Evolutionary conservation across 2,113 vertebrate genomes (phyloP).

Genomic region (Rhipidura dahli): DNA sequence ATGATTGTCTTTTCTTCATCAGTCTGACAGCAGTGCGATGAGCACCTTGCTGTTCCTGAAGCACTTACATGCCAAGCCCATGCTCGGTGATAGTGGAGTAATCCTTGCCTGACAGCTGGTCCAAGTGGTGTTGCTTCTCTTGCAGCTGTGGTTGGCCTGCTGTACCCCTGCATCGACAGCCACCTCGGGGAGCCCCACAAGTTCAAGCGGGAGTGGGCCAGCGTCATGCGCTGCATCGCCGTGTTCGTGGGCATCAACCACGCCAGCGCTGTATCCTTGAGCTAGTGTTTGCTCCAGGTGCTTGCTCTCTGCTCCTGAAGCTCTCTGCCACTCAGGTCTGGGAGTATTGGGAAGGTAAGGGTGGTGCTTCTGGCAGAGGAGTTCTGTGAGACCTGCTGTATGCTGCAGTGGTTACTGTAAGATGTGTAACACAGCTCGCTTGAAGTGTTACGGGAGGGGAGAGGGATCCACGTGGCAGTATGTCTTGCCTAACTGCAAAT

Average conservation of each 20-base stretch:
- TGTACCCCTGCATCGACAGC: conserved; percentile 85
- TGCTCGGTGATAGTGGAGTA: background rate
- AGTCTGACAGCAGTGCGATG: background rate
- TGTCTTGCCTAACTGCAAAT: background rate
- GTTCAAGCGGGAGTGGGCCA: conserved; percentile 85
- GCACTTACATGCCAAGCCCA: background rate
- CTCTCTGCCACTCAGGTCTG: background rate
- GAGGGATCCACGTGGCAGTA: accelerated
- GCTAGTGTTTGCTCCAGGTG: accelerated
- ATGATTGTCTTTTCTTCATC: background rate
- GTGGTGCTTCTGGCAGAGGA: background rate
- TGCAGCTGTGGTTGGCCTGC: conserved; percentile 79
- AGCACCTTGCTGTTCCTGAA: background rate
- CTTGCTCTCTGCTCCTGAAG: background rate
- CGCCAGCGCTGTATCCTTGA: conserved; percentile 84
- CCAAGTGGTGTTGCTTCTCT: background rate
- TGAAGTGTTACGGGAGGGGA: accelerated
- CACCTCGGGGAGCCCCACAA: conserved; percentile 84
- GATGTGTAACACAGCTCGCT: background rate
- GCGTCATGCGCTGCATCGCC: conserved; percentile 82
- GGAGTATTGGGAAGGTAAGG: background rate
- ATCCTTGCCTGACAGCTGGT: background rate
- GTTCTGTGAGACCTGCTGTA: background rate
- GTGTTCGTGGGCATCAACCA: conserved; percentile 86
- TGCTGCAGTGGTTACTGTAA: background rate